Evolutionary conservation across 1,140 invertebrate genomes (phyloP), one percentile per base, ranked within the genome.

Genomic region (Lutraria rhynchaena): DNA sequence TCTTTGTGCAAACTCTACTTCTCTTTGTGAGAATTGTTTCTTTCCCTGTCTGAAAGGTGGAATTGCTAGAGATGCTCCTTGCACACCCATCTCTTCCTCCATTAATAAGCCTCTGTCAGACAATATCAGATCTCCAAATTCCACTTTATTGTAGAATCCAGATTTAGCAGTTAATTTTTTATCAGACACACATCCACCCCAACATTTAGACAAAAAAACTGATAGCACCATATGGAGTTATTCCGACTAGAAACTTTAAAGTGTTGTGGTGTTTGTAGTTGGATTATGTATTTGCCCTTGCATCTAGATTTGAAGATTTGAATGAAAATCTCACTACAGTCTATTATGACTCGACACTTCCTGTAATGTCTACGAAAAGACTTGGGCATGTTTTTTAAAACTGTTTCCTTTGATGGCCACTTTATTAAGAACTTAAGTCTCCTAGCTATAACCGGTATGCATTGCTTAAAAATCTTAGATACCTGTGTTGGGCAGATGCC

Each of bases 251-350:
- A 80, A 88, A 85, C 85, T 92, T 92, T 15, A 88, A 84, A 37
- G 92, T 93, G 73, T 87, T 92, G 51, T 81, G 60, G 67, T 88
- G 88, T 88, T 93, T 92, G 71, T 92, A 92, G 44, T 88, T 49
- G 1, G 89, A 90, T 82, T 29, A 83, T 31, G 61, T 69, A 27
- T 15, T 9, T 41, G 60, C 81, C 13, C 60, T 1, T 15, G 55
- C 49, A 35, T 31, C 46, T 65, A 83, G 53, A 70, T 83, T 67
- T 9, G 35, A 37, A 31, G 73, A 73, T 37, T 53, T 57, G 2
- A 37, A 67, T 58, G 57, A 75, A 65, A 22, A 83, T 61, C 35
- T 83, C 74, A 11, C 61, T 83, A 37, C 71, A 77, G 31, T 77
- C 73, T 60, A 83, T 83, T 3, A 83, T 17, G 27, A 27, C 22